phyloP scores from a whole-genome alignment of 2,888 invertebrate species.

The Drosophila bunnanda region DNA sequence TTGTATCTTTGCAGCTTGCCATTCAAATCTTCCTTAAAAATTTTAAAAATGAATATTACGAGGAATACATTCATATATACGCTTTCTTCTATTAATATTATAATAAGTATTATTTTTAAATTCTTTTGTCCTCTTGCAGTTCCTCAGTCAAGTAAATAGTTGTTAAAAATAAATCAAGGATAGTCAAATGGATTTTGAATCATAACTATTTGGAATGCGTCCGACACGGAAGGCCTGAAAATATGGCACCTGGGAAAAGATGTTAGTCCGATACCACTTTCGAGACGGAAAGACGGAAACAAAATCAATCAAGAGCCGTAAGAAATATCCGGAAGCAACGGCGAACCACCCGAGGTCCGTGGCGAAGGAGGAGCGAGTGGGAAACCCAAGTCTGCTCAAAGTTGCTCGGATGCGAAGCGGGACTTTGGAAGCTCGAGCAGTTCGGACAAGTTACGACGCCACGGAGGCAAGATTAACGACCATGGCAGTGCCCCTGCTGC shows the following conservation, averaged over 20 bases:
- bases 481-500: constrained; percentile 10
- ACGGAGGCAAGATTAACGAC: constrained; percentile 17
- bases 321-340: constrained; percentile 17
- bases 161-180: background rate
- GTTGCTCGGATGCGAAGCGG: constrained; percentile 3
- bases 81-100: background rate
- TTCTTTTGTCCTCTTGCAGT: background rate
- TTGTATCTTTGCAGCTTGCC: too few species aligned
- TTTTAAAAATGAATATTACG: too few species aligned
- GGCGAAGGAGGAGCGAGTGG: constrained; percentile 2
- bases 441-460: constrained; percentile 10
- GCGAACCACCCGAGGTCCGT: background rate
- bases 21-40: too few species aligned
- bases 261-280: constrained; percentile 8
- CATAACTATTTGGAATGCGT: constrained; percentile 6
- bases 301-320: constrained; percentile 21
- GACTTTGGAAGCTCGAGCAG: background rate
- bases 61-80: too few species aligned
- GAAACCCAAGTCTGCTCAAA: constrained; percentile 6
- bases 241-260: constrained; percentile 19
- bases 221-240: constrained; percentile 7
- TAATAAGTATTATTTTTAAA: background rate
- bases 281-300: constrained; percentile 18
- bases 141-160: background rate
- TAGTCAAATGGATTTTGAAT: background rate